Conservation (phyloP, 2,113 vertebrate genomes). For the Verasper variegatus region DNA sequence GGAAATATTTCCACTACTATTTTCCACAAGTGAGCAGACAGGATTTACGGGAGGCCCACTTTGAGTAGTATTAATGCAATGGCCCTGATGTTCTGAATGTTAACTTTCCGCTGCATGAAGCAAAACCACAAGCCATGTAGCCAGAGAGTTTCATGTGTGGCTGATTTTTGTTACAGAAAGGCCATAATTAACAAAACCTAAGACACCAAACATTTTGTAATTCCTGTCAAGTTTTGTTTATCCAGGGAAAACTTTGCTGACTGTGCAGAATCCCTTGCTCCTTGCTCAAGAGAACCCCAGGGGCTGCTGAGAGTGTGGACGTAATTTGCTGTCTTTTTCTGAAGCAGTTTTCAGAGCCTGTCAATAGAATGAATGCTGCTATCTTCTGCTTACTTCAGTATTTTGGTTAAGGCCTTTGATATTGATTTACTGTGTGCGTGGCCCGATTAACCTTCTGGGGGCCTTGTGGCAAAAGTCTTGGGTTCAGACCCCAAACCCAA, state of each 20-base stretch:
- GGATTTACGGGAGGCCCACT: slow-evolving; percentile 51
- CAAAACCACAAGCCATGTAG: slow-evolving; percentile 55
- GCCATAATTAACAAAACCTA: slow-evolving; percentile 35
- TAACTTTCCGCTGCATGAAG: slow-evolving; percentile 66
- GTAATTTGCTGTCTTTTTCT: background rate
- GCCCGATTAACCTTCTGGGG: background rate
- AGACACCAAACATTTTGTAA: slow-evolving; percentile 22
- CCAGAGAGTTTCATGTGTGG: slow-evolving; percentile 35
- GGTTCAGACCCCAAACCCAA: too few species aligned
- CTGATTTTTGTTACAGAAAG: slow-evolving; percentile 30
- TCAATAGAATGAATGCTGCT: too few species aligned
- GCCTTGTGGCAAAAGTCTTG: background rate
- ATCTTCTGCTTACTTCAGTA: background rate
- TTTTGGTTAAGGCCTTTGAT: too few species aligned
- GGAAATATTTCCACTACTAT: slow-evolving; percentile 62
- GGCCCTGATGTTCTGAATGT: slow-evolving; percentile 28
- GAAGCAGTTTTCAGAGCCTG: background rate
- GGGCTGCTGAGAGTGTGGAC: too few species aligned
- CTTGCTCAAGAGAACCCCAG: too few species aligned
- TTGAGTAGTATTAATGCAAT: slow-evolving; percentile 19
- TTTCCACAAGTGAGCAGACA: slow-evolving; percentile 41
- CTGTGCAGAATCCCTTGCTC: slow-evolving; percentile 1
- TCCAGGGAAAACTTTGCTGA: slow-evolving; percentile 4
- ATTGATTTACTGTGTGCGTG: background rate
- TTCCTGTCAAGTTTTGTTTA: slow-evolving; percentile 12